Evolutionary conservation across 1,140 invertebrate genomes (phyloP), one percentile per base, ranked within the genome.

Genomic region (Drosophila kikkawai): DNA sequence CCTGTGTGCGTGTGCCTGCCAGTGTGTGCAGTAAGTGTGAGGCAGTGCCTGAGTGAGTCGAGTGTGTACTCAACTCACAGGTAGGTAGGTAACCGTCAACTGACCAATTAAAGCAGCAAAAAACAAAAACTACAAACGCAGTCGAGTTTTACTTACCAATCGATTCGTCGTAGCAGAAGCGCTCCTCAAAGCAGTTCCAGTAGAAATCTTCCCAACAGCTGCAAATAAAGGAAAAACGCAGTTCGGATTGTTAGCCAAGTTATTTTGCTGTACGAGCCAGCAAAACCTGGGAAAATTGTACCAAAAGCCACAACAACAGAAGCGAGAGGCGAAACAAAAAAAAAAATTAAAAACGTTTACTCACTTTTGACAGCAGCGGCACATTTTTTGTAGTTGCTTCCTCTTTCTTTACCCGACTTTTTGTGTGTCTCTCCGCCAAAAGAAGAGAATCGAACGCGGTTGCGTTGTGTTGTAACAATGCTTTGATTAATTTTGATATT

Each of bases 171-270:
- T 94, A 95, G 74, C 94, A 95, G 79, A 94, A 95, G 69, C 93
- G 93, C 83, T 95, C 94, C 77, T 95, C 94, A 75, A 94, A 94
- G 82, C 94, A 95, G 63, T 93, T 94, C 94, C 94, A 95, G 91
- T 95, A 95, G 78, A 94, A 92, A 60, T 94, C 93, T 92, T 95
- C 94, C 92, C 94, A 92, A 79, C 94, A 95, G 81, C 94, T 95
- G 53, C 37, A 42, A 34, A 17, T 37, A 37, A 50, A 66, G 53
- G 45, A 48, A 59, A 70, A 73, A 44, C 44, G 69, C 53, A 50
- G 44, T 42, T 60, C 37, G 53, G 53, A 58, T 39, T 73, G 69
- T 60, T 74, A 74, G 67, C 56, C 66, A 73, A 60, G 56, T 73
- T 51, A 74, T 41, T 73, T 73, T 26, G 53, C 45, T 58, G 70